Conservation (phyloP, 2,888 invertebrate species). For the Diaperis boleti region DNA sequence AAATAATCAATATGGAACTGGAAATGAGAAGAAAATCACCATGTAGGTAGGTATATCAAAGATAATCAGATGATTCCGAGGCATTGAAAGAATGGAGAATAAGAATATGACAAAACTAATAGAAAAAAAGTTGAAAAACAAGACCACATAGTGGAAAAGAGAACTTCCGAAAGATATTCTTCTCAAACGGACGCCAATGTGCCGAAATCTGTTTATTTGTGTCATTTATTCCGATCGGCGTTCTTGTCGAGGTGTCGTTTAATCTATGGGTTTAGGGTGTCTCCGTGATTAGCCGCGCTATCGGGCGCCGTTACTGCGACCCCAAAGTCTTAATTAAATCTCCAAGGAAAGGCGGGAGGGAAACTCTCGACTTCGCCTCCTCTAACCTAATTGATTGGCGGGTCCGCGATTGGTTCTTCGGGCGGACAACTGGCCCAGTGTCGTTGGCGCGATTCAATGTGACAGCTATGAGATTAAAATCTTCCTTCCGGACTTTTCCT, state of each 20-base stretch:
- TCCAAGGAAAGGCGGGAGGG: constrained; percentile 55
- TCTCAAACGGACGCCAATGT: too few relatives aligned
- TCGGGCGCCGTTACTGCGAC: constrained; percentile 57
- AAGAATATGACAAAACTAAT: too few relatives aligned
- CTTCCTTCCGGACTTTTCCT: constrained; percentile 39
- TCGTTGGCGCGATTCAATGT: constrained; percentile 56
- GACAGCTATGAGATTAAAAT: constrained; percentile 61
- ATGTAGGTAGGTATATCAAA: too few relatives aligned
- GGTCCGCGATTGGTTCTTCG: constrained; percentile 52
- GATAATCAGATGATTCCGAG: too few relatives aligned
- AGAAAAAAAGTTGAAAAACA: too few relatives aligned
- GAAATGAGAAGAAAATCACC: too few relatives aligned
- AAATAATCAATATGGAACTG: too few relatives aligned
- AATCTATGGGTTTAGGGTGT: constrained; percentile 49
- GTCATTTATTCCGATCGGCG: constrained; percentile 37
- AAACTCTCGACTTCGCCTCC: constrained; percentile 55
- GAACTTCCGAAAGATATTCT: too few relatives aligned
- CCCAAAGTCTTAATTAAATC: constrained; percentile 64
- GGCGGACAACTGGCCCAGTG: constrained; percentile 52
- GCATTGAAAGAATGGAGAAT: too few relatives aligned
- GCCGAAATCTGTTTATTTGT: constrained; percentile 34
- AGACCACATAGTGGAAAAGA: too few relatives aligned
- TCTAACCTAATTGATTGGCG: constrained; percentile 62
- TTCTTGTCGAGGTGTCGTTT: constrained; percentile 47
- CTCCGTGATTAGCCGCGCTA: constrained; percentile 59